phyloP scores from a whole-genome alignment of 2,113 vertebrate species.

The Hippopotamus amphibius region DNA sequence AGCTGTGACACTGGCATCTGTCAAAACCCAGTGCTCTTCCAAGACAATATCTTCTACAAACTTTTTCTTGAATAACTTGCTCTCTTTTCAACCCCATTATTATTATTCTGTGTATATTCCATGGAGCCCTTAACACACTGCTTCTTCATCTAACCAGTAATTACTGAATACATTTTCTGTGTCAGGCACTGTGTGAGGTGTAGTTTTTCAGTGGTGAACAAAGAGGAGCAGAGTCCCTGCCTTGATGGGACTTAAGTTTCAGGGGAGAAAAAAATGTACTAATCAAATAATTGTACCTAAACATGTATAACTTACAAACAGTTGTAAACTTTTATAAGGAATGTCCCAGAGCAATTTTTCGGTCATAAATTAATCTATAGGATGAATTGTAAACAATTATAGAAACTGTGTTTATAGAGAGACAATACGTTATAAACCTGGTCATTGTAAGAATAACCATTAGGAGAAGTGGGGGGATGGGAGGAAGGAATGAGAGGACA shows the following conservation, averaged over 20 bases:
- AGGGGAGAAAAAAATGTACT: not conserved
- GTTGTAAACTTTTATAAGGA: not conserved
- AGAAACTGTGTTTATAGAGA: not conserved
- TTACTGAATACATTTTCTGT: not conserved
- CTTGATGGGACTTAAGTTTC: not conserved
- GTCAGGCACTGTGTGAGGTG: not conserved
- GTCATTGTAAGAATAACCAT: not conserved
- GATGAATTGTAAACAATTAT: not conserved
- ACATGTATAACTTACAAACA: not conserved
- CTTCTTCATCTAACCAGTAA: not conserved
- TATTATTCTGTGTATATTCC: not conserved
- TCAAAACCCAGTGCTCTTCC: not conserved
- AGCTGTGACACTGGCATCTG: not conserved
- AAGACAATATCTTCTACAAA: not conserved
- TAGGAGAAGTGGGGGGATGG: not conserved
- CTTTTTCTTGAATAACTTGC: not conserved
- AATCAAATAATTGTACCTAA: not conserved
- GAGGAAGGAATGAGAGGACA: not conserved
- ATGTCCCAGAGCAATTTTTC: not conserved
- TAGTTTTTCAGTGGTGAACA: not conserved
- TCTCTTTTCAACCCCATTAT: not conserved
- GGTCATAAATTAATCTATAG: not conserved
- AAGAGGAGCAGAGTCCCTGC: not conserved
- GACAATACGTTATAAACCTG: not conserved
- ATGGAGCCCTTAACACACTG: not conserved